phyloP scores from a whole-genome alignment of 53 echinoderm and acorn worm species.

The Paelopatides confundens region DNA sequence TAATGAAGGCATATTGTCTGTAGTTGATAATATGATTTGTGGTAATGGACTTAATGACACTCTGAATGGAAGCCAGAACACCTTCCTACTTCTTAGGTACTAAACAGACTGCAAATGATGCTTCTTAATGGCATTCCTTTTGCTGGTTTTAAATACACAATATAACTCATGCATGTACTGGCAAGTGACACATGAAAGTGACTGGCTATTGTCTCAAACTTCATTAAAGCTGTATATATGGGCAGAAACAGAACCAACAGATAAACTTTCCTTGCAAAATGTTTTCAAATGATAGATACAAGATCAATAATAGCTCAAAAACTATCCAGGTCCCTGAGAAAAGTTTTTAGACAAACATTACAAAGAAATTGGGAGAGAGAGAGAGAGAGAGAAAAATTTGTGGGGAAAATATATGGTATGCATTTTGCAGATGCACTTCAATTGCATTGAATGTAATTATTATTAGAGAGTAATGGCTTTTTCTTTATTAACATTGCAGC shows the following conservation, averaged over 20 bases:
- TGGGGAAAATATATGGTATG: too few species aligned
- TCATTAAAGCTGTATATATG: conserved; percentile 12
- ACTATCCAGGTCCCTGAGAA: too few species aligned
- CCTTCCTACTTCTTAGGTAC: conserved; percentile 13
- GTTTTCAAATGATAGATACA: too few species aligned
- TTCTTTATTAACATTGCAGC: too few species aligned
- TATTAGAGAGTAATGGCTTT: too few species aligned
- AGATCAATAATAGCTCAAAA: too few species aligned
- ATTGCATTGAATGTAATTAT: too few species aligned
- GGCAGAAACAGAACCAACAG: neutral
- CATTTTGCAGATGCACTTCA: too few species aligned
- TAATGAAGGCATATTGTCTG: conserved; percentile 41
- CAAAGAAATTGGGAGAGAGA: too few species aligned
- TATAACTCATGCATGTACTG: conserved; percentile 47
- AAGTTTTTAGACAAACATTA: too few species aligned
- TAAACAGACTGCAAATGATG: conserved; percentile 13
- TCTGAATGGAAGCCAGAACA: conserved; percentile 39
- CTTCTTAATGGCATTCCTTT: conserved; percentile 33
- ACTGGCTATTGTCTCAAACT: conserved; percentile 40
- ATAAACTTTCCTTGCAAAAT: too few species aligned
- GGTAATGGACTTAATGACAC: conserved; percentile 54
- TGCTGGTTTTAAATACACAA: conserved; percentile 50
- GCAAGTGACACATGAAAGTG: conserved; percentile 48
- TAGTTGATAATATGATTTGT: conserved; percentile 40
- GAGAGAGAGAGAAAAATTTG: too few species aligned